Evolutionary conservation across 2,113 vertebrate genomes (phyloP).

Genomic region (Gnathonemus longibarbis): DNA sequence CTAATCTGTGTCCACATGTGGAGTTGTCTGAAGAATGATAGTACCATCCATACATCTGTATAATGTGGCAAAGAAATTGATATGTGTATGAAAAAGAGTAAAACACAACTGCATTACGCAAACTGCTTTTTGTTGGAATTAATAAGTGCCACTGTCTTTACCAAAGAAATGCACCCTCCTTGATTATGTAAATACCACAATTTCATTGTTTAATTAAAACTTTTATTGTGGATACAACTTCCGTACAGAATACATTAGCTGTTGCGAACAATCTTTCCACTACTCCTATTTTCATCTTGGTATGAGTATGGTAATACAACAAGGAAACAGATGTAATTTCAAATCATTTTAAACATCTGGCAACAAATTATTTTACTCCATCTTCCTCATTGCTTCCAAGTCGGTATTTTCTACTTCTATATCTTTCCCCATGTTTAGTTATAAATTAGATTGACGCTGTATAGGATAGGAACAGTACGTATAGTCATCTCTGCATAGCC

Average conservation of each 20-base stretch:
- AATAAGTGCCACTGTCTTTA: neutral
- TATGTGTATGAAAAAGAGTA: neutral
- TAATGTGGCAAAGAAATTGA: neutral
- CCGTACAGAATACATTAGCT: neutral
- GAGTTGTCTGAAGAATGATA: neutral
- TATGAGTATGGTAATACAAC: neutral
- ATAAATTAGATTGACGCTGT: neutral
- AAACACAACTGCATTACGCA: neutral
- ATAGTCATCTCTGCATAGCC: conserved; percentile 16
- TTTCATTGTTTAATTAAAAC: conserved; percentile 56
- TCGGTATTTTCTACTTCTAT: neutral
- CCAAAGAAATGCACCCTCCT: conserved; percentile 16
- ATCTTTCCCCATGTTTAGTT: neutral
- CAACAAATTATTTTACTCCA: conserved; percentile 1
- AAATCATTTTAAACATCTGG: neutral
- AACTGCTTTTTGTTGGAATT: neutral
- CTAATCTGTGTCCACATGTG: neutral
- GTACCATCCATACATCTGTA: neutral
- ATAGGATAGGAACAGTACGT: neutral
- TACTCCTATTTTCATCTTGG: neutral
- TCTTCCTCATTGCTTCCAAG: neutral
- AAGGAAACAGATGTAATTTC: neutral
- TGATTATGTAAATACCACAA: conserved; percentile 15
- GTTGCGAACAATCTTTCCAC: neutral
- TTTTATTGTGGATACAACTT: conserved; percentile 38